phyloP scores from a whole-genome alignment of 2,888 invertebrate species.

The Silvanus unidentatus region DNA sequence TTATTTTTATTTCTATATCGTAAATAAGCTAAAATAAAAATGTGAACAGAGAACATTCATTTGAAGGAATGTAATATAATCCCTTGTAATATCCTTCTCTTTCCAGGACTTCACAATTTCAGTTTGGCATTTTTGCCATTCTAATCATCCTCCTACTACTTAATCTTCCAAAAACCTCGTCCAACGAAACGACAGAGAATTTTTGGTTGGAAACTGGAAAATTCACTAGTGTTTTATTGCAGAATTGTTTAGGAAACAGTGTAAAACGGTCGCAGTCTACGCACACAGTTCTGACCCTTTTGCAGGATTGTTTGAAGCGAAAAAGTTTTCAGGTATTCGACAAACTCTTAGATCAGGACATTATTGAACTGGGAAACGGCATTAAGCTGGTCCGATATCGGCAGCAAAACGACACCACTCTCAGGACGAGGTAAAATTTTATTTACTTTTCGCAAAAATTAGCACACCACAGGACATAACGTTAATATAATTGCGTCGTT shows the following conservation, averaged over 20 bases:
- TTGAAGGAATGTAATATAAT: too few relatives aligned
- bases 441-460: too few relatives aligned
- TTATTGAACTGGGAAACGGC: conserved; percentile 59
- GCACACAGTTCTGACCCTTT: conserved; percentile 15
- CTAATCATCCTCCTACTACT: conserved; percentile 7
- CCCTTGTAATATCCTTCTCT: too few relatives aligned
- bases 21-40: too few relatives aligned
- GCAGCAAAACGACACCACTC: conserved; percentile 43
- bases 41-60: too few relatives aligned
- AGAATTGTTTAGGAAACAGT: conserved; percentile 23
- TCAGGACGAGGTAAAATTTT: too few relatives aligned
- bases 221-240: conserved; percentile 27
- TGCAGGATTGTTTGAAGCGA: conserved; percentile 48
- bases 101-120: too few relatives aligned
- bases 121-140: conserved; percentile 9
- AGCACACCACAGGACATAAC: too few relatives aligned
- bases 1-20: too few relatives aligned
- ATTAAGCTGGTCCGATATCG: conserved; percentile 54
- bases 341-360: conserved; percentile 53
- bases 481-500: conserved; percentile 9
- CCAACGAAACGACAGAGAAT: conserved; percentile 10
- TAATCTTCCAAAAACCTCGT: conserved; percentile 2
- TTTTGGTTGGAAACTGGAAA: conserved; percentile 25
- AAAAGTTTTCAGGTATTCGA: conserved; percentile 56
- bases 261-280: neutral